Base-by-base conservation (phyloP, 2,797 vertebrate genomes). In the Eulemur coronatus region DNA sequence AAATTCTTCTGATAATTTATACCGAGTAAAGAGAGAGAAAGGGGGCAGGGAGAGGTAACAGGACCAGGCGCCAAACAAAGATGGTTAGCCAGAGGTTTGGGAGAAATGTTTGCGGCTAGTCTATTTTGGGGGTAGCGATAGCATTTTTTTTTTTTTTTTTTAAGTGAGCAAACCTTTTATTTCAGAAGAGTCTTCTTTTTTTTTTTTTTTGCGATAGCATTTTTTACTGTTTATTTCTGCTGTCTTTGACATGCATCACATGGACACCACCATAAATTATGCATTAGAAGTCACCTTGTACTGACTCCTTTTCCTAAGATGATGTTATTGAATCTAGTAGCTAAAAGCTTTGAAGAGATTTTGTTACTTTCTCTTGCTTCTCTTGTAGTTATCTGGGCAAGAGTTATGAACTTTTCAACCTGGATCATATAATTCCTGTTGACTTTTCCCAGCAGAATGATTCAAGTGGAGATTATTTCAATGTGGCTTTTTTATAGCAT, bases 261-360 rank as follows among this genome's bases (percentile, higher is more conserved):
- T 2, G 2, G 28, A 43, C 46, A 17, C 30, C 28, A 75, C 89
- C 86, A 65, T 81, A 84, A 84, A 63, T 30, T n/a, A 75, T 43
- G 70, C 61, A 14, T 75, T 38, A 65, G 43, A 46, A 73, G 94
- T 94, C 95, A 94, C 87, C 95, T 81, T 86, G 76, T 11, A 33
- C 79, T 20, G 70, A 84, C 35, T 86, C 50, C 52, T 73, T 76
- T 46, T 35, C 50, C 76, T 30, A 69, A 75, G 41, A 67, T 61
- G 87, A 90, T 52, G 24, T 75, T 78, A 76, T 12, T 87, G 67
- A 96, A 76, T 41, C 70, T 67, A 61, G 48, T 3, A 20, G 61
- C 28, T 87, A 79, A 94, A 92, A 86, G 84, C 92, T 91, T 89
- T 76, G 43, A 80, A 81, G 80, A 92, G 55, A 93, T 89, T 75